Base-by-base conservation (phyloP, 1,140 invertebrate genomes). In the Drosophila triauraria region DNA sequence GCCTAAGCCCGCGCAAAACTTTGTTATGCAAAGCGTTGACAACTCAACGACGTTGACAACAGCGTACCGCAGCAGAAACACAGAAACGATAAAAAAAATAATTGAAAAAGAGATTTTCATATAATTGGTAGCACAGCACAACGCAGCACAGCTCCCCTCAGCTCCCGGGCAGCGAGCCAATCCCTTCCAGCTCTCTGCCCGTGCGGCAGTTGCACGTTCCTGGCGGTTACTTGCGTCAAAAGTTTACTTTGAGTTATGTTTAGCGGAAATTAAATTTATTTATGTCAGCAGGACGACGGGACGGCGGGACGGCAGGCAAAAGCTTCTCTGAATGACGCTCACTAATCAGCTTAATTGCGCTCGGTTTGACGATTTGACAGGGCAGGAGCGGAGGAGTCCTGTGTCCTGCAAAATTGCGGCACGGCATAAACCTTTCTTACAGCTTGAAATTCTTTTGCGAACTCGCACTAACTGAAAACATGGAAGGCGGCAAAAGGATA, bases 181-280 rank as follows among this genome's bases (percentile, higher is more conserved):
- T 17, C 15, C 32, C 30, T 61, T n/a, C 12, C 51, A 27, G 6
- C 40, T 15, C 5, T n/a, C 17, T 15, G 9, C 20, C 17, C 15
- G 40, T n/a, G 32, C 53, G 58, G 12, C 60, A 32, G 43, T 56
- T 42, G 57, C 74, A 58, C 44, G 53, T 67, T 58, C 48, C 47
- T 78, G 54, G 46, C 63, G 57, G 75, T 75, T 59, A 80, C 54
- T 35, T 50, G 44, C 58, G 42, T 58, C 58, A 59, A 71, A 78
- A 79, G 76, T 79, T 72, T 79, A 35, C 76, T 79, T 79, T 79
- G 76, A 79, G 60, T 78, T 79, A 78, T 78, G 76, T 79, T 79
- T 58, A 53, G 67, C 53, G 65, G 59, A 78, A 79, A 79, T 78
- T 77, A 70, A 69, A 78, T 78, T 78, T 61, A 78, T 76, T 77